phyloP scores from a whole-genome alignment of 2,113 vertebrate genomes.

The Thermophis baileyi region DNA sequence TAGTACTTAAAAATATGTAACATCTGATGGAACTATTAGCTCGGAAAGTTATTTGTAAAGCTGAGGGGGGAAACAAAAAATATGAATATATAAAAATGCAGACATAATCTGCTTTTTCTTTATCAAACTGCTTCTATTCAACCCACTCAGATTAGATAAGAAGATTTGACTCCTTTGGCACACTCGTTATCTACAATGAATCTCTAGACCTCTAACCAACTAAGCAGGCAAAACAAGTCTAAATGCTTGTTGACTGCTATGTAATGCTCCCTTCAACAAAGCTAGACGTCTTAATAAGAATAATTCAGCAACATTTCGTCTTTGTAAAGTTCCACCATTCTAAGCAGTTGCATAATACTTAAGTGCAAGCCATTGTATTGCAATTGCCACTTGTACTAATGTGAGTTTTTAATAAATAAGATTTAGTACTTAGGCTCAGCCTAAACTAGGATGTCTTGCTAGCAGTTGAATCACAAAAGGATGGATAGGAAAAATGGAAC shows the following conservation, averaged over 20 bases:
- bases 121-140: neutral
- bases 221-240: neutral
- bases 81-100: neutral
- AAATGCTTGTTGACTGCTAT: neutral
- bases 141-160: neutral
- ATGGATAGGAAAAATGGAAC: neutral
- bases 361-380: neutral
- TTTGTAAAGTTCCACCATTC: neutral
- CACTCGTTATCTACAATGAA: neutral
- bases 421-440: too few relatives aligned
- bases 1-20: neutral
- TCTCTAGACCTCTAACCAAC: neutral
- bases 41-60: neutral
- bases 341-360: neutral
- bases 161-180: neutral
- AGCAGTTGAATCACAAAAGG: neutral
- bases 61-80: too few relatives aligned
- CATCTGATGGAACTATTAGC: neutral
- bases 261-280: neutral
- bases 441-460: neutral
- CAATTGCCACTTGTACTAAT: neutral
- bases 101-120: neutral
- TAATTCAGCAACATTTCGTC: neutral
- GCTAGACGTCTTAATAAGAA: neutral
- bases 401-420: neutral